Conservation (phyloP, 1,140 invertebrate species). For the Diorhabda sublineata region DNA sequence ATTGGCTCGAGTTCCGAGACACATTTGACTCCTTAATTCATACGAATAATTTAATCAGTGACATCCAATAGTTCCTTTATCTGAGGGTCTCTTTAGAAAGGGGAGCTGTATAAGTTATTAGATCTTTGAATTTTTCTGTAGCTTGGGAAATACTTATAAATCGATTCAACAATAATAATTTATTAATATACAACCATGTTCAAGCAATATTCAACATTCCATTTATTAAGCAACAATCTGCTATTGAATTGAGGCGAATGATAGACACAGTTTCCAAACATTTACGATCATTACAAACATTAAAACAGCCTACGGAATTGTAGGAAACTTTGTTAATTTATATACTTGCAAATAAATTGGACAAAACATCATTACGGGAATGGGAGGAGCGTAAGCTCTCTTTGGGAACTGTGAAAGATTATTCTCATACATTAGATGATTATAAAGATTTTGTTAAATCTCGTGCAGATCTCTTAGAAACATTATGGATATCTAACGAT, state of each 20-base stretch:
- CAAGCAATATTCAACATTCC: constrained; percentile 9
- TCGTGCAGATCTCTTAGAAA: too few species aligned
- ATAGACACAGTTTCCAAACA: constrained; percentile 15
- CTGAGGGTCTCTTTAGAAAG: constrained; percentile 32
- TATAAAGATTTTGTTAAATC: too few species aligned
- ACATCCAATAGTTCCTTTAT: constrained; percentile 30
- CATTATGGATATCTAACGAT: too few species aligned
- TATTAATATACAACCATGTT: constrained; percentile 27
- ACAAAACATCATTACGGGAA: too few species aligned
- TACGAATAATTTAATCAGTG: constrained; percentile 24
- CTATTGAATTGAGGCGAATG: background rate
- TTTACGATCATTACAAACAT: constrained; percentile 13
- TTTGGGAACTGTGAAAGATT: too few species aligned
- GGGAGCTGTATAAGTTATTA: constrained; percentile 36
- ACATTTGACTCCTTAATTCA: constrained; percentile 28
- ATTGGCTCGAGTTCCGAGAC: constrained; percentile 37
- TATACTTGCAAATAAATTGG: too few species aligned
- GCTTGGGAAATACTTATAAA: constrained; percentile 42
- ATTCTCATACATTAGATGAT: too few species aligned
- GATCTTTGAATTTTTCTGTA: constrained; percentile 35
- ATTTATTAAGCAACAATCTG: constrained; percentile 11
- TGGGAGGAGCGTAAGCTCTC: too few species aligned
- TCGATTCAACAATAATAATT: constrained; percentile 42
- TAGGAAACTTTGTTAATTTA: too few species aligned
- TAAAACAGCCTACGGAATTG: background rate